A percentile compares a stretch with the other conserved stretches of the same genome.
Conservation (phyloP, 1,140 invertebrate genomes). For the Microplitis mediator region DNA sequence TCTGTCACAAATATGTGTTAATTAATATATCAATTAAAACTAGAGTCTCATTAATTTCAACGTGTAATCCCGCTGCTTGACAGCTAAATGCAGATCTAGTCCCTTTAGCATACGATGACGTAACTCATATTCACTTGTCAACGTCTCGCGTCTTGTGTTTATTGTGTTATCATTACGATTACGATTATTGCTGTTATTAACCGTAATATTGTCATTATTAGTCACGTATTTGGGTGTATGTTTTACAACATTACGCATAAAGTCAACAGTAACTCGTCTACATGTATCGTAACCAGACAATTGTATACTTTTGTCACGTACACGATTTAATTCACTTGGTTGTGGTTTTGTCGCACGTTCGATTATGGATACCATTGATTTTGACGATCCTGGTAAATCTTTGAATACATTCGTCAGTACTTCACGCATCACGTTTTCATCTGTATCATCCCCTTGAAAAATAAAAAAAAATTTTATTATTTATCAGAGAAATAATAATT, state of each 20-base stretch:
- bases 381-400: slow-evolving; percentile 50
- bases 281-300: slow-evolving; percentile 55
- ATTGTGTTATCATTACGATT: neutral
- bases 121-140: slow-evolving; percentile 26
- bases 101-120: slow-evolving; percentile 49
- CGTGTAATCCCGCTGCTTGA: slow-evolving; percentile 55
- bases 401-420: slow-evolving; percentile 54
- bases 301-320: slow-evolving; percentile 52
- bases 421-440: slow-evolving; percentile 53
- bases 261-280: slow-evolving; percentile 49
- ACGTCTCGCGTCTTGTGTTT: neutral
- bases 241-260: slow-evolving; percentile 49
- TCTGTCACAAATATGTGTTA: no score
- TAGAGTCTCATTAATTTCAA: slow-evolving; percentile 51
- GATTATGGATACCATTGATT: slow-evolving; percentile 37
- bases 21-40: slow-evolving; percentile 7
- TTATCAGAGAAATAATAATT: neutral
- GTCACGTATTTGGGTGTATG: neutral
- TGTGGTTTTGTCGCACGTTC: slow-evolving; percentile 39
- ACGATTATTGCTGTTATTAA: neutral
- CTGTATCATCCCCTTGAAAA: slow-evolving; percentile 45
- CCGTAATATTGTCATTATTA: neutral
- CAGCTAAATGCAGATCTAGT: slow-evolving; percentile 53
- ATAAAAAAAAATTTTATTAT: neutral
- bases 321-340: slow-evolving; percentile 35